Conservation (phyloP, 2,113 vertebrate species). For the Pao palembangensis region DNA sequence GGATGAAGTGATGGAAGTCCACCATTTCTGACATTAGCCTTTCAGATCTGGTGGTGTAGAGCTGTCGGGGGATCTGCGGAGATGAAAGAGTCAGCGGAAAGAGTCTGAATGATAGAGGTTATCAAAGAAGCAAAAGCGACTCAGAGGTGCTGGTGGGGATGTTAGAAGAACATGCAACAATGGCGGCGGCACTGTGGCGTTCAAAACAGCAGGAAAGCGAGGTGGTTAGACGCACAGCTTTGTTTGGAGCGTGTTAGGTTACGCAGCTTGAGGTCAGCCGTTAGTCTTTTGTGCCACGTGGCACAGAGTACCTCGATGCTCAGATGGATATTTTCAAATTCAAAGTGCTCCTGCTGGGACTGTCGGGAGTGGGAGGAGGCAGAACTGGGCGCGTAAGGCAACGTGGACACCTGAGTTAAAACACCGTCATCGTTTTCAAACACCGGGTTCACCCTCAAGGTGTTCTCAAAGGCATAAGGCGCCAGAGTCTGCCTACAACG, state of each 20-base stretch:
- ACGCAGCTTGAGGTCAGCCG: conserved; percentile 36
- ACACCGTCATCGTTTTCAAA: conserved; percentile 78
- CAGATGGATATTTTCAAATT: conserved; percentile 71
- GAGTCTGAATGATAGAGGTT: no score
- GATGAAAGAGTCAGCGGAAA: conserved; percentile 1
- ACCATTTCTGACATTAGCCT: conserved; percentile 73
- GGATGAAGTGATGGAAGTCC: conserved; percentile 70
- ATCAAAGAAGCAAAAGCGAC: no score
- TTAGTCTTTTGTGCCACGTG: conserved; percentile 28
- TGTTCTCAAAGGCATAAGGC: conserved; percentile 73
- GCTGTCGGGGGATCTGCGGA: conserved; percentile 78
- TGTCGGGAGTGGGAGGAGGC: conserved; percentile 67
- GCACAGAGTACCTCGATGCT: conserved; percentile 74
- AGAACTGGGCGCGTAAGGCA: conserved; percentile 70
- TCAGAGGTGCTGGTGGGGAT: no score
- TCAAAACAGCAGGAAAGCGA: neutral
- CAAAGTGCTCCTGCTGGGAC: conserved; percentile 67
- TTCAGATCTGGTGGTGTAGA: conserved; percentile 78
- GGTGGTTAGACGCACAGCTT: neutral
- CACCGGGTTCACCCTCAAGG: conserved; percentile 78
- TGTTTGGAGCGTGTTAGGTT: conserved; percentile 8
- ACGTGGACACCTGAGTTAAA: conserved; percentile 71
- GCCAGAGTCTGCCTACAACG: conserved; percentile 74
- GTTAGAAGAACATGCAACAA: no score
- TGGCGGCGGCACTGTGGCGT: no score